Percentiles rank a stretch among this genome's conserved stretches.
Evolutionary conservation across 2,888 invertebrate species (phyloP).

Genomic region (Eulithis prunata): DNA sequence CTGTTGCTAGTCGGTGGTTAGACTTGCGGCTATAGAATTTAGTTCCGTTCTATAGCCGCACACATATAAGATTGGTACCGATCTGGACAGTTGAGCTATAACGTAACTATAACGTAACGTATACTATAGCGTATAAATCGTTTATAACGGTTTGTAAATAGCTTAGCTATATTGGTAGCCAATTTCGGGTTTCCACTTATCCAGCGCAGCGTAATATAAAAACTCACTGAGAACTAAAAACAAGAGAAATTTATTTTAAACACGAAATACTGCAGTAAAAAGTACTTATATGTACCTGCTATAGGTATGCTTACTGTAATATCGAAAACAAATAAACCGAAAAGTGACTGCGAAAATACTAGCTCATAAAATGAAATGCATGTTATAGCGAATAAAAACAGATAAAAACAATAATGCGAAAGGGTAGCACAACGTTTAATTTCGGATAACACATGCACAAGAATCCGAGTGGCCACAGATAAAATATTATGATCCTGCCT

Average conservation of each 20-base stretch:
- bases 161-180: too few species aligned
- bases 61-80: too few species aligned
- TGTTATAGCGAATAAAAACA: conserved; percentile 42
- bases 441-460: conserved; percentile 50
- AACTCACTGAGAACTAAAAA: neutral
- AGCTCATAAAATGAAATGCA: conserved; percentile 42
- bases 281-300: conserved; percentile 22
- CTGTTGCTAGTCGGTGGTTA: conserved; percentile 14
- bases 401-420: conserved; percentile 42
- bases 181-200: conserved; percentile 4
- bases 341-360: conserved; percentile 36
- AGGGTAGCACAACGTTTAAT: conserved; percentile 38
- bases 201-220: conserved; percentile 11
- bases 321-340: conserved; percentile 42
- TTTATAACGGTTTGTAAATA: too few species aligned
- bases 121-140: too few species aligned
- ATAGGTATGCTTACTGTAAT: conserved; percentile 19
- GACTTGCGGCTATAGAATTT: neutral
- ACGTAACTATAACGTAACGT: too few species aligned
- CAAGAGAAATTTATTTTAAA: conserved; percentile 22
- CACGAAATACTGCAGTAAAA: conserved; percentile 32
- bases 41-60: too few species aligned
- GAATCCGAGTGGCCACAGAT: conserved; percentile 55
- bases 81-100: too few species aligned
- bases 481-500: conserved; percentile 71